A percentile compares a stretch with the other conserved stretches of the same genome.
phyloP scores from a whole-genome alignment of 2,113 vertebrate genomes.

The Pagrus major region DNA sequence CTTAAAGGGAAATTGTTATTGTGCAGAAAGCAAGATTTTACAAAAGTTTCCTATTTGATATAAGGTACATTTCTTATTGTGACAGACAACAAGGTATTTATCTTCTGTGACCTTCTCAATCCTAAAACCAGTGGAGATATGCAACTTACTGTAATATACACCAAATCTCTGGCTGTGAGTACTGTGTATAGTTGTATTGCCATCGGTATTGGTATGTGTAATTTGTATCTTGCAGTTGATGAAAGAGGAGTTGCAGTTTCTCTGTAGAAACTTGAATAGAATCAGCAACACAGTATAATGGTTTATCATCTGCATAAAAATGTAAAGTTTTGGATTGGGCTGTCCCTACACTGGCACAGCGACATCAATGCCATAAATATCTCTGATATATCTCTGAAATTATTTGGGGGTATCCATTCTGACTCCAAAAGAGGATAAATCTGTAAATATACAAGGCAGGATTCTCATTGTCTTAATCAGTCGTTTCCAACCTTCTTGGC shows the following conservation, averaged over 20 bases:
- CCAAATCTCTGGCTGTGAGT: not conserved
- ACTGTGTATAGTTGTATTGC: not conserved
- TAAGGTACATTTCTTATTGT: constrained; percentile 18
- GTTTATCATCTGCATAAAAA: not conserved
- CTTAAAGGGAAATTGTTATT: not conserved
- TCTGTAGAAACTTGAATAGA: not conserved
- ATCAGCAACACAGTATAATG: not conserved
- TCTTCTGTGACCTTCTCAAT: constrained; percentile 16
- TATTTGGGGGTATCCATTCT: not conserved
- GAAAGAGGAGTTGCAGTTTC: not conserved
- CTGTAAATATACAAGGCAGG: too few relatives aligned
- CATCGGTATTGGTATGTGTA: not conserved
- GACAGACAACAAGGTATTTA: constrained; percentile 10
- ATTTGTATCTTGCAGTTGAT: not conserved
- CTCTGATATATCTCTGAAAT: not conserved
- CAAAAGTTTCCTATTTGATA: constrained; percentile 11
- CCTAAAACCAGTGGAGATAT: not conserved
- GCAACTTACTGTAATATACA: constrained; percentile 4
- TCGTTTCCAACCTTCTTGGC: not conserved
- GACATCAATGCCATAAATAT: not conserved
- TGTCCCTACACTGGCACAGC: not conserved
- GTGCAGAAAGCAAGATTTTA: not conserved
- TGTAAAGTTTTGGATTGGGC: not conserved
- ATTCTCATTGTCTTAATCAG: too few relatives aligned
- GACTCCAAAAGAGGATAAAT: not conserved